Percentiles rank a stretch among this genome's conserved stretches.
Conservation (phyloP, 1,140 invertebrate genomes). For the Hycleus cichorii region DNA sequence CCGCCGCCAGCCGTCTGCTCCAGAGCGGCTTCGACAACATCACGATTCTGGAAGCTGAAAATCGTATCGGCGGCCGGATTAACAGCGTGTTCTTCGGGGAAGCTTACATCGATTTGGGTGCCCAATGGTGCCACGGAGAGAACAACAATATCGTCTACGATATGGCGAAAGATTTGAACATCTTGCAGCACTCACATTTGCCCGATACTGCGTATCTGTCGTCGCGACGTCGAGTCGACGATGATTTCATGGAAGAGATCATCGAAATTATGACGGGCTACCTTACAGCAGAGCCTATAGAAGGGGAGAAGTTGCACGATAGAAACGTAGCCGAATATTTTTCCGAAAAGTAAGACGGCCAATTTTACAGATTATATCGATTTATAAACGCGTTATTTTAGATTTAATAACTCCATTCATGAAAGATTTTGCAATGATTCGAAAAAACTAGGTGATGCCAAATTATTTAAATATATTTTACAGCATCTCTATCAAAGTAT, state of each 20-base stretch:
- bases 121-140: conserved; percentile 79
- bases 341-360: conserved; percentile 5
- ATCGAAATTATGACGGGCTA: too few relatives aligned
- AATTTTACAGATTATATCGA: not conserved
- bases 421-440: conserved; percentile 3
- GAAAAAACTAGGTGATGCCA: conserved; percentile 4
- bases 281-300: too few relatives aligned
- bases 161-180: conserved; percentile 48
- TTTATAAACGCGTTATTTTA: not conserved
- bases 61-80: conserved; percentile 61
- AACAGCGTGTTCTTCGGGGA: conserved; percentile 52
- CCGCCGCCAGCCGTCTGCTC: conserved; percentile 46
- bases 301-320: too few relatives aligned
- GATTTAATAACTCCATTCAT: conserved; percentile 6
- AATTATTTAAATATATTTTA: conserved; percentile 10
- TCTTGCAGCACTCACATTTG: conserved; percentile 39
- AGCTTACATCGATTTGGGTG: conserved; percentile 66
- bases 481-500: conserved; percentile 6
- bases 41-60: conserved; percentile 56
- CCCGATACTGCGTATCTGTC: not conserved
- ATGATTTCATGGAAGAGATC: conserved; percentile 1
- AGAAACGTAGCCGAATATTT: conserved; percentile 1
- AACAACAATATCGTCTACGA: conserved; percentile 59
- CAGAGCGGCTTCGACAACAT: conserved; percentile 46
- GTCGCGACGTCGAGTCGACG: not conserved